These are phyloP conservation scores for Parnassius apollo DNA, from an alignment of 2,888 invertebrate genomes.

Conservation along the genomic window DNA sequence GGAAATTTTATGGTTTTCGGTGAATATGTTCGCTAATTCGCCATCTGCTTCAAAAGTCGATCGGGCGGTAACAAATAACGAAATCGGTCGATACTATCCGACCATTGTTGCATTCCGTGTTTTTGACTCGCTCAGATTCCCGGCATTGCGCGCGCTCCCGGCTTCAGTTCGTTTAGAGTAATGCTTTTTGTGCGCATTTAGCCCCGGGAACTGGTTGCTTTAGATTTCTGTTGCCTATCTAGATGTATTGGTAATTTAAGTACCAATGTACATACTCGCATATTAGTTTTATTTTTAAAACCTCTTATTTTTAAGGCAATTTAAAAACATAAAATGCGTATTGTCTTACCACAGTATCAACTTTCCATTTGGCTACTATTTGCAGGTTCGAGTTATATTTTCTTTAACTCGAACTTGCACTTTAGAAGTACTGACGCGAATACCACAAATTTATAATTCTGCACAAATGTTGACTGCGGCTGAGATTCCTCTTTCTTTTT, in stretches of 20 bases:
- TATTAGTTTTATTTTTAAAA: conserved; percentile 33
- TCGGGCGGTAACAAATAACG: conserved; percentile 39
- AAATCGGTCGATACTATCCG: conserved; percentile 41
- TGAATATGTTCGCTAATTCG: conserved; percentile 17
- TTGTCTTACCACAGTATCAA: background rate
- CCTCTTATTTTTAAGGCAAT: too few species aligned
- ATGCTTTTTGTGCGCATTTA: conserved; percentile 41
- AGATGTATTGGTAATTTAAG: conserved; percentile 32
- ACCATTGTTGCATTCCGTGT: conserved; percentile 50
- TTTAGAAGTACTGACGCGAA: too few species aligned
- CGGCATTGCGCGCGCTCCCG: conserved; percentile 35
- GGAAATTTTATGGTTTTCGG: conserved; percentile 16
- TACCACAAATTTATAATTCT: too few species aligned
- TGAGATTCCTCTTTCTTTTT: too few species aligned
- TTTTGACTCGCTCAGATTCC: conserved; percentile 43
- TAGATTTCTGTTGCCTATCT: conserved; percentile 19
- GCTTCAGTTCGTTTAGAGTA: conserved; percentile 35
- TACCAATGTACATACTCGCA: conserved; percentile 30
- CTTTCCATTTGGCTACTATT: background rate
- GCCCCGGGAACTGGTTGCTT: conserved; percentile 25
- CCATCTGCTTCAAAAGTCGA: conserved; percentile 25
- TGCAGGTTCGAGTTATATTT: too few species aligned
- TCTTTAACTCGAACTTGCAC: too few species aligned
- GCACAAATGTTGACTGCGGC: too few species aligned
- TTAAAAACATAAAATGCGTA: background rate